Conservation (phyloP, 2,797 vertebrate species). For the Sebastolobus altivelis region DNA sequence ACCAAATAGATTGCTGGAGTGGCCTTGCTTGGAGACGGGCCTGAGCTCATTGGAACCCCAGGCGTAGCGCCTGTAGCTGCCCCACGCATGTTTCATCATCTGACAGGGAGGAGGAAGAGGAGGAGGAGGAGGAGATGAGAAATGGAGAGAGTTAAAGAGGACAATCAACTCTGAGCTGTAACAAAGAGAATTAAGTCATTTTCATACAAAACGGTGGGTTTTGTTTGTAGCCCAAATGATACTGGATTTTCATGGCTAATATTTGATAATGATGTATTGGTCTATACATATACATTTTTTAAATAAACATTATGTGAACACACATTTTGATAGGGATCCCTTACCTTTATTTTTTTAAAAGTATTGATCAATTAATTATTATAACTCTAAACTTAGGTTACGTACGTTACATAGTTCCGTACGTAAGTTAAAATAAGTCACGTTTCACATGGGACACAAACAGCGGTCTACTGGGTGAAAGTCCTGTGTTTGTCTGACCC, state of each 20-base stretch:
- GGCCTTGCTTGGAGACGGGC: conserved; percentile 95
- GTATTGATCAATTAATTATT: too few relatives aligned
- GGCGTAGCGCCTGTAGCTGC: conserved; percentile 94
- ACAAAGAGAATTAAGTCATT: conserved; percentile 28
- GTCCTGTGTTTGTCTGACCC: background rate
- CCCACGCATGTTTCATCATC: conserved; percentile 99
- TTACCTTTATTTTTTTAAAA: too few relatives aligned
- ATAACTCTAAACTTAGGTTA: too few relatives aligned
- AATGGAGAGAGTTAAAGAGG: conserved; percentile 40
- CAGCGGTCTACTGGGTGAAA: background rate
- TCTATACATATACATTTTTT: too few relatives aligned
- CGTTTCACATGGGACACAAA: background rate
- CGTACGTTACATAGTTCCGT: too few relatives aligned
- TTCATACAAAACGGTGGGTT: background rate
- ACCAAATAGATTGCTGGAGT: conserved; percentile 99
- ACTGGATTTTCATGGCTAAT: background rate
- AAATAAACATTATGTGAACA: too few relatives aligned
- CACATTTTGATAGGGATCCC: too few relatives aligned
- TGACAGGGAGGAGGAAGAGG: conserved; percentile 67
- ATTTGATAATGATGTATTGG: background rate
- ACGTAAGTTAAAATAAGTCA: background rate
- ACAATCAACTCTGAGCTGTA: conserved; percentile 32
- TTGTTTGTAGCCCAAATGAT: background rate
- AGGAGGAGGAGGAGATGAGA: background rate
- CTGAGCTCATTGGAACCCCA: conserved; percentile 98